These are phyloP conservation scores for Collichthys lucidus DNA, from an alignment of 2,113 vertebrate genomes.

Conservation along the genomic window DNA sequence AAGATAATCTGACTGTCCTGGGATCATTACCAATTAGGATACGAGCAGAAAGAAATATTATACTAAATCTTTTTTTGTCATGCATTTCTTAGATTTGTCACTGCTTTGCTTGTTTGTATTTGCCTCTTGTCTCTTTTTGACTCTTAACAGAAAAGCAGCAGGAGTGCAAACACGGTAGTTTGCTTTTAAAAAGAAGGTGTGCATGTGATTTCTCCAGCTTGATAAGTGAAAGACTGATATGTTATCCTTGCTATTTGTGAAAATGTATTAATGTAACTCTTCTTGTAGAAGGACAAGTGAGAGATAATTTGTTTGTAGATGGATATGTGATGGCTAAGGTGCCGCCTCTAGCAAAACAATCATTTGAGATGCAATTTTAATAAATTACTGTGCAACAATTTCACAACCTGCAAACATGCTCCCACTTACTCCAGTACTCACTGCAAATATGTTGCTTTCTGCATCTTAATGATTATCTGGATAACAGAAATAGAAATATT, in stretches of 20 bases:
- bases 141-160: neutral
- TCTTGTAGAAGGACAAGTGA: slow-evolving; percentile 2
- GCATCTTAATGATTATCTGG: neutral
- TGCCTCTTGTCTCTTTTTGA: neutral
- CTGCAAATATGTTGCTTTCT: slow-evolving; percentile 6
- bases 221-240: neutral
- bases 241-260: neutral
- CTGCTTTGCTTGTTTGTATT: neutral
- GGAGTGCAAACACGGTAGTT: neutral
- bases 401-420: slow-evolving; percentile 14
- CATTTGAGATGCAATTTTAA: slow-evolving; percentile 19
- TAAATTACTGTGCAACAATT: slow-evolving; percentile 24
- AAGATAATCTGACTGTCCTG: neutral
- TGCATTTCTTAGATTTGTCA: neutral
- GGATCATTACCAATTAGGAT: slow-evolving; percentile 3
- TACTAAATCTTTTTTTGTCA: neutral
- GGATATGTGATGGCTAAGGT: neutral
- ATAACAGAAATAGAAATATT: neutral
- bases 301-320: slow-evolving; percentile 9
- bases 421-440: slow-evolving; percentile 10
- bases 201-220: neutral
- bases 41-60: neutral
- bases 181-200: neutral
- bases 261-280: neutral
- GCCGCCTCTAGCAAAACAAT: slow-evolving; percentile 6